Evolutionary conservation across 2,113 vertebrate species (phyloP).

Genomic region (Oreochromis spilurus): DNA sequence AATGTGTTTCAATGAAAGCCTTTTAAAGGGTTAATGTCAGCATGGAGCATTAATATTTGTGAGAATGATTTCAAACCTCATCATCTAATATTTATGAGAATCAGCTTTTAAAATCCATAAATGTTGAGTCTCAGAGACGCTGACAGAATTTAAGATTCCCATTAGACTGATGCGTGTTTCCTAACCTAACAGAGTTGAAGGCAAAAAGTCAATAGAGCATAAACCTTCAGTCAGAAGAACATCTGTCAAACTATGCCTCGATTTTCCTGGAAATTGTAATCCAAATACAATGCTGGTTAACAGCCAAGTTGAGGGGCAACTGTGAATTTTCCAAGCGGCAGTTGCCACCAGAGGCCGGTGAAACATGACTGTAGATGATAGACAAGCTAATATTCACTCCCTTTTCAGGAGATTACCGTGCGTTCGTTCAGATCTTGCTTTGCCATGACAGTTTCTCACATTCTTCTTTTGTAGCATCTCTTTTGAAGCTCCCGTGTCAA

Average conservation of each 20-base stretch:
- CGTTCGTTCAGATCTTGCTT: neutral
- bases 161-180: neutral
- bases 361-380: neutral
- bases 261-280: neutral
- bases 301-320: neutral
- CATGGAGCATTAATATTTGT: neutral
- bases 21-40: neutral
- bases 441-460: neutral
- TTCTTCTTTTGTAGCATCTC: neutral
- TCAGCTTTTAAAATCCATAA: conserved; percentile 1
- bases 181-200: neutral
- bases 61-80: neutral
- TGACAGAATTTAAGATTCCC: neutral
- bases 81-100: neutral
- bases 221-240: neutral
- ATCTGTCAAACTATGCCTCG: neutral
- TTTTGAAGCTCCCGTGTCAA: neutral
- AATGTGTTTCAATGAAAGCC: neutral
- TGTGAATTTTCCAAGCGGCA: neutral
- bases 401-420: neutral
- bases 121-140: neutral
- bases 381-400: neutral
- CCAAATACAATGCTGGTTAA: neutral
- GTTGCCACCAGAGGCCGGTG: neutral
- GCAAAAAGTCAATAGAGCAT: neutral